Conservation (phyloP, 2,113 vertebrate genomes). For the Donacobius atricapilla region DNA sequence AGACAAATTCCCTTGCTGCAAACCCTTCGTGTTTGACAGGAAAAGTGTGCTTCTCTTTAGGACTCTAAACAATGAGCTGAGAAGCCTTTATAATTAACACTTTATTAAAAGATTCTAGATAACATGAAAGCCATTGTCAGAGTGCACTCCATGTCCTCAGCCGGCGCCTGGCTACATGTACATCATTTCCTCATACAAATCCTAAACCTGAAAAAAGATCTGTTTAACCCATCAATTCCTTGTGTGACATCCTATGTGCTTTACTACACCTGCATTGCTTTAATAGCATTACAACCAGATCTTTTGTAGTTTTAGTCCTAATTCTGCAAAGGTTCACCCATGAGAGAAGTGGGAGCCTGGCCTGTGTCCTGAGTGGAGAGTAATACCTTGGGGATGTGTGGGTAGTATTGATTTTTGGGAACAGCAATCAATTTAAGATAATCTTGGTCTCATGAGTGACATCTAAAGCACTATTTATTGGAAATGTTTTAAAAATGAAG, state of each 20-base stretch:
- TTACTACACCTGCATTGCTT: neutral
- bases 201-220: neutral
- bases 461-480: neutral
- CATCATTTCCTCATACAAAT: constrained; percentile 34
- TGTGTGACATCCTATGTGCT: neutral
- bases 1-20: neutral
- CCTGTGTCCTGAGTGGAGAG: neutral
- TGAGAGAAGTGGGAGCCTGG: neutral
- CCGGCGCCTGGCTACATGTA: neutral
- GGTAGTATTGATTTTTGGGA: neutral
- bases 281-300: neutral
- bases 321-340: neutral
- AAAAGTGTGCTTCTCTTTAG: neutral
- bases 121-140: constrained; percentile 29
- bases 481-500: neutral
- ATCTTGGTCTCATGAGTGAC: neutral
- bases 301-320: neutral
- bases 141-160: fast-evolving
- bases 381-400: neutral
- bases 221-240: neutral
- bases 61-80: constrained; percentile 52
- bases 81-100: constrained; percentile 53
- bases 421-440: neutral
- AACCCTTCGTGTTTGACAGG: neutral
- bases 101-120: constrained; percentile 44